Evolutionary conservation across 2,113 vertebrate species (phyloP).

Genomic region (Amblyopsis rosae): DNA sequence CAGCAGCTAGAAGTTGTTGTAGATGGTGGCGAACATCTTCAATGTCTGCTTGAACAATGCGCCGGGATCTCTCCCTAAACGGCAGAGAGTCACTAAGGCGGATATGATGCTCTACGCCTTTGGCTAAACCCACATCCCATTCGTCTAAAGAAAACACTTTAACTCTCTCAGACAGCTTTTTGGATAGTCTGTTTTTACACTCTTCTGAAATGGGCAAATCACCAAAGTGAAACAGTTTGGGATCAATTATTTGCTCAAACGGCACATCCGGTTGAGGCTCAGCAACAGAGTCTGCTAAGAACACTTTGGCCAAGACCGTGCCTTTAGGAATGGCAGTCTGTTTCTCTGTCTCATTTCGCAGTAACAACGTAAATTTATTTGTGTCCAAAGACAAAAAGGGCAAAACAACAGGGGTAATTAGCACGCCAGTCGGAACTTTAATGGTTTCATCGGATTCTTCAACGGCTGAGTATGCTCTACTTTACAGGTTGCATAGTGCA

Average conservation of each 20-base stretch:
- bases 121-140: constrained; percentile 18
- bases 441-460: background rate
- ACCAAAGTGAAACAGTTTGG: constrained; percentile 2
- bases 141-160: constrained; percentile 20
- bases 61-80: constrained; percentile 4
- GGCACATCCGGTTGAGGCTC: too few relatives aligned
- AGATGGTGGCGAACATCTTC: background rate
- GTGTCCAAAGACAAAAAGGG: background rate
- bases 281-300: too few relatives aligned
- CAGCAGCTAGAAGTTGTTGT: background rate
- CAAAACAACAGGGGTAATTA: too few relatives aligned
- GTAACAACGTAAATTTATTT: background rate
- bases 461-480: too few relatives aligned
- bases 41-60: background rate
- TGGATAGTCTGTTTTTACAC: constrained; percentile 13
- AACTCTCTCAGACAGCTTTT: constrained; percentile 17
- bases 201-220: constrained; percentile 1
- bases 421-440: background rate
- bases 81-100: background rate
- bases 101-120: constrained; percentile 2
- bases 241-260: background rate
- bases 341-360: background rate
- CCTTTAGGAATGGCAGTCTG: too few relatives aligned
- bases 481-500: too few relatives aligned
- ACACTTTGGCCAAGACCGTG: too few relatives aligned